Evolutionary conservation across 1,140 invertebrate genomes (phyloP).

Genomic region (Sarcophaga peregrina): DNA sequence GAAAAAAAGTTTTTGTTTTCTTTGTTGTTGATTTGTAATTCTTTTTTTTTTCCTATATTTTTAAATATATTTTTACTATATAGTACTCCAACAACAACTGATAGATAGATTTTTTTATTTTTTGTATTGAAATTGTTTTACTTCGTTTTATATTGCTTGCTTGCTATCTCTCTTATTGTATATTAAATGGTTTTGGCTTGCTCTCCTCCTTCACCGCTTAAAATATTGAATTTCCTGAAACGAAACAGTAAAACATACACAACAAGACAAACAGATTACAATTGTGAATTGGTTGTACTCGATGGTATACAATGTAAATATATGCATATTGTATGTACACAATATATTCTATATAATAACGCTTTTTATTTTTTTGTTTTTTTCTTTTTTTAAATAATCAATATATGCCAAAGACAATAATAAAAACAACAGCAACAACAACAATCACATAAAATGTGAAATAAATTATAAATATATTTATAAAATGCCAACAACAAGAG

Average conservation of each 20-base stretch:
- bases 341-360: too few species aligned
- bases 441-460: not conserved
- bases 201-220: not conserved
- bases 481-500: too few species aligned
- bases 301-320: not conserved
- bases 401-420: constrained; percentile 21
- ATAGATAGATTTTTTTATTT: too few species aligned
- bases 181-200: not conserved
- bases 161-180: not conserved
- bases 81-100: too few species aligned
- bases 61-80: too few species aligned
- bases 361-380: too few species aligned
- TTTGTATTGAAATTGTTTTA: not conserved
- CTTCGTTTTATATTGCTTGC: not conserved
- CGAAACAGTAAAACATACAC: not conserved
- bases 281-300: not conserved
- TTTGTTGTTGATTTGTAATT: too few species aligned
- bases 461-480: too few species aligned
- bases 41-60: too few species aligned
- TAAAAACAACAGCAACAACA: not conserved
- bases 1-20: too few species aligned
- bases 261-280: constrained; percentile 39
- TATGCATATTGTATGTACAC: not conserved
- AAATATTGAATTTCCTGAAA: constrained; percentile 40
- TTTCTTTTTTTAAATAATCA: not conserved